phyloP scores from a whole-genome alignment of 2,888 invertebrate genomes.

The Acanthoscelides obtectus region DNA sequence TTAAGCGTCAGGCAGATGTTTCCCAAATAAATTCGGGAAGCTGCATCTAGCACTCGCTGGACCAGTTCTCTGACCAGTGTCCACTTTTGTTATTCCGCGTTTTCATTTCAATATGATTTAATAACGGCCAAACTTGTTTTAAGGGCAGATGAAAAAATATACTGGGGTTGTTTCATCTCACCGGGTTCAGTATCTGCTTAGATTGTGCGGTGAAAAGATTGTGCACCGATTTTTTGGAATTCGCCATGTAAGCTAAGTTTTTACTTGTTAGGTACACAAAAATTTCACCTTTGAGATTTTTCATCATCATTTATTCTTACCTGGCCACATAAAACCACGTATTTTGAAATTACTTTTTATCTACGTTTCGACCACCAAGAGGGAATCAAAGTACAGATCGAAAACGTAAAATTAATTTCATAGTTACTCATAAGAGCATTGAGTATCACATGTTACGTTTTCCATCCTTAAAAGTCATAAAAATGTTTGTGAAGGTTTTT shows the following conservation, averaged over 20 bases:
- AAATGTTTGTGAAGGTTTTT: no score
- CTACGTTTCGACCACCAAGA: no score
- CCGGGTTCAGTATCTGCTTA: not conserved
- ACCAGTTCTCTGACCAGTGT: slow-evolving; percentile 40
- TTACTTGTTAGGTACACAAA: no score
- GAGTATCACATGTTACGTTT: no score
- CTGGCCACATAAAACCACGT: no score
- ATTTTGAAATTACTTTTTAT: no score
- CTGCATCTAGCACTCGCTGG: slow-evolving; percentile 37
- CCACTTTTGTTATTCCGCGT: slow-evolving; percentile 37
- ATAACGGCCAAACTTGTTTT: slow-evolving; percentile 12
- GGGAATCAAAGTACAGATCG: no score
- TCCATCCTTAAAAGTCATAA: no score
- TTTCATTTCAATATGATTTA: slow-evolving; percentile 10
- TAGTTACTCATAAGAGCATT: no score
- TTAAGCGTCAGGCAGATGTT: slow-evolving; percentile 38
- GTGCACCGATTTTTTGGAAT: not conserved
- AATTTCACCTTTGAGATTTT: no score
- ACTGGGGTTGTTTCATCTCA: not conserved
- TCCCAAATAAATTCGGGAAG: slow-evolving; percentile 28
- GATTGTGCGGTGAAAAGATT: not conserved
- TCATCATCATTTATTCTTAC: no score
- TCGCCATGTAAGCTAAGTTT: not conserved
- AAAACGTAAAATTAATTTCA: no score
- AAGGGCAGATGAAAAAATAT: slow-evolving; percentile 13